Evolutionary conservation across 2,113 vertebrate genomes (phyloP), one percentile per base, ranked within the genome.

Genomic region (Bagarius yarrelli): DNA sequence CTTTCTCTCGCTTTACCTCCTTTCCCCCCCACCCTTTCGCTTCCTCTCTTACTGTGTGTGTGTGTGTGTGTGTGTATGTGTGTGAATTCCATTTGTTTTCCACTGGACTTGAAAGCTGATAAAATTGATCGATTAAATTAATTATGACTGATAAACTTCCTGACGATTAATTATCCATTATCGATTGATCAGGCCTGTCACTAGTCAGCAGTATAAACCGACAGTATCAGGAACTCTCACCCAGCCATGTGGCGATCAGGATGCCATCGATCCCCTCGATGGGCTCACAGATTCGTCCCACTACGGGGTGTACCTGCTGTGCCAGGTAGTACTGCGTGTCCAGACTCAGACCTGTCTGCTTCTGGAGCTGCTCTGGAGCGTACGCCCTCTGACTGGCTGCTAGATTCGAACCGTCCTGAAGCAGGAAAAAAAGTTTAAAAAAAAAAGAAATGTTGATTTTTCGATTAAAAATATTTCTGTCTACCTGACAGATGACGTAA

Each of bases 271-370:
- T 95, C 87, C 98, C 97, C 40, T 98, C 96, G 78, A 99, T 98
- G 72, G 98, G 97, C 44, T 98, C 95, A 87, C 98, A 99, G 87
- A 99, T 98, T 60, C 97, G 94, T 88, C 95, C 94, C 90, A 99
- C 96, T 47, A 99, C 98, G 4, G 98, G 98, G 88, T 99, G 97
- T 80, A 99, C 87, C 89, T 99, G 98, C 88, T 99, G 96, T 72
- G 96, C 95, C 85, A 99, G 93, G 90, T 99, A 99, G 90, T 99
- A 99, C 83, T 98, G 97, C 8, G 91, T 95, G 89, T 99, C 98
- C 83, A 99, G 79, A 78, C 60, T 90, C 87, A 99, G 94, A 84
- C 85, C 94, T 27, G 92, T 92, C 90, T 96, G 97, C 89, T 98
- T 99, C 91, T 96, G 95, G 79, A 99, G 94, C 90, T 97, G 97